Conservation (phyloP, 2,113 vertebrate genomes). For the Sorex araneus region DNA sequence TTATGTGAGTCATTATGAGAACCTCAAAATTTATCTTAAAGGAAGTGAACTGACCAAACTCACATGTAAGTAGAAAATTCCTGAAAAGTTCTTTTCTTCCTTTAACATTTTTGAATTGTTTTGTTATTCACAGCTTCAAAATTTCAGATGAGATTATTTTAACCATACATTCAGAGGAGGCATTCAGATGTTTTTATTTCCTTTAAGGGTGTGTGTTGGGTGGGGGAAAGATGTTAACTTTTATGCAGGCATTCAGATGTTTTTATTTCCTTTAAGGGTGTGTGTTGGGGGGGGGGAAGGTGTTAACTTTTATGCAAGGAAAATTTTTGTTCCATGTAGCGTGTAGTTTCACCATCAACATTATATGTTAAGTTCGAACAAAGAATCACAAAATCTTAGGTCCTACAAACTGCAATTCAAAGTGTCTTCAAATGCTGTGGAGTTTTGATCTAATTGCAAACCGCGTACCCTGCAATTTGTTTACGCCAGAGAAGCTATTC, state of each 20-base stretch:
- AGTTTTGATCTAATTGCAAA: constrained; percentile 41
- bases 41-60: constrained; percentile 15
- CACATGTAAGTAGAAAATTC: constrained; percentile 30
- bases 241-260: constrained; percentile 8
- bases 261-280: constrained; percentile 55
- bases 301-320: neutral
- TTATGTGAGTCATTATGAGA: constrained; percentile 23
- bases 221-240: constrained; percentile 41
- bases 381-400: constrained; percentile 45
- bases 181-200: constrained; percentile 54
- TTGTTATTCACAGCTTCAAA: constrained; percentile 3
- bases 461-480: constrained; percentile 14
- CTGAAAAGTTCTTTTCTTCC: neutral
- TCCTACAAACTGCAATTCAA: neutral
- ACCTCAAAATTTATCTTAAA: constrained; percentile 56
- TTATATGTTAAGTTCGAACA: constrained; percentile 51
- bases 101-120: constrained; percentile 40
- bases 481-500: constrained; percentile 48
- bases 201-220: constrained; percentile 35
- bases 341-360: constrained; percentile 41
- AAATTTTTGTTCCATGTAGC: constrained; percentile 52
- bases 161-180: constrained; percentile 51
- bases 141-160: constrained; percentile 53
- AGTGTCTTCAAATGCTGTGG: neutral
- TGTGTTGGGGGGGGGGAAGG: constrained; percentile 45